Evolutionary conservation across 2,888 invertebrate species (phyloP), one percentile per base, ranked within the genome.

Genomic region (Mycogona germanica): DNA sequence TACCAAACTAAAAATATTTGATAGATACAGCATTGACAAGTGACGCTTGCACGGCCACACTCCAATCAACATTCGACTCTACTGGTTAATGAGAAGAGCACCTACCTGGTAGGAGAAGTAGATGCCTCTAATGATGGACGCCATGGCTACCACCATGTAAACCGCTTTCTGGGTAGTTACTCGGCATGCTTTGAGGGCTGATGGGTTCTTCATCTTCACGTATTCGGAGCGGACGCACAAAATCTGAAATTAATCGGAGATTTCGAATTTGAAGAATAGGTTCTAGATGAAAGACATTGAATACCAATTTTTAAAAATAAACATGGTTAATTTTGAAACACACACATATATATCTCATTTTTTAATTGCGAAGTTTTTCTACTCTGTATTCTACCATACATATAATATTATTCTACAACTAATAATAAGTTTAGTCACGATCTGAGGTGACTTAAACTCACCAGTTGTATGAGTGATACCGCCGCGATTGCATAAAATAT

Each of bases 41-140:
- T n/a, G n/a, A n/a, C n/a, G n/a, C n/a, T n/a, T n/a, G n/a, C n/a
- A n/a, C n/a, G n/a, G n/a, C n/a, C n/a, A n/a, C n/a, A n/a, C n/a
- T n/a, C n/a, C n/a, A n/a, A n/a, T n/a, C n/a, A n/a, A n/a, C n/a
- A n/a, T n/a, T n/a, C n/a, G n/a, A n/a, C n/a, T n/a, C n/a, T n/a
- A n/a, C n/a, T n/a, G n/a, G n/a, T n/a, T n/a, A n/a, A n/a, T n/a
- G n/a, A n/a, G n/a, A n/a, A n/a, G n/a, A n/a, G n/a, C n/a, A n/a
- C 81, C 80, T 72, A 88, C 89, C 66, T 87, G 87, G 40, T 86
- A 86, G 40, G 88, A 84, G 65, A 91, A 91, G 72, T 88, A 91
- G 2, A 88, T 87, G 42, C 89, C 91, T 47, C 91, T 75, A 53
- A 91, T 78, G 12, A 84, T 75, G 17, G 88, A 82, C 1, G 91